These are phyloP conservation scores for Chlorocebus sabaeus DNA, from an alignment of 2,113 vertebrate species.

Conservation along the genomic window DNA sequence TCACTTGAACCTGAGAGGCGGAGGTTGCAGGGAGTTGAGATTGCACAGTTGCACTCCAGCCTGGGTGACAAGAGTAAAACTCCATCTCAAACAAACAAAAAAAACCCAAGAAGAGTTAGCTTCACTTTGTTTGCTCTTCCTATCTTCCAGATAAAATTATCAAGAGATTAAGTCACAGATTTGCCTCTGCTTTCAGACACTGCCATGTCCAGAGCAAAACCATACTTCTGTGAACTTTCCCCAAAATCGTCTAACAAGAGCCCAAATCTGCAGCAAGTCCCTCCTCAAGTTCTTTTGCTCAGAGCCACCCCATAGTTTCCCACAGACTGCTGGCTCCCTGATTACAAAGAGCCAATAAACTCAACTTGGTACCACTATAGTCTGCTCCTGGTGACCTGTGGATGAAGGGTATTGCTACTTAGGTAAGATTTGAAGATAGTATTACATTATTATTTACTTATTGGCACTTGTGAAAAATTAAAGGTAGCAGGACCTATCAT, in stretches of 20 bases:
- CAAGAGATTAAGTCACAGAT: neutral
- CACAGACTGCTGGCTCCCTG: neutral
- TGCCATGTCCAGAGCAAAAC: neutral
- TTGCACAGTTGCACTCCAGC: too few species aligned
- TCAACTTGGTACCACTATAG: neutral
- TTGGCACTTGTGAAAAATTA: neutral
- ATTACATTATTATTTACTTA: neutral
- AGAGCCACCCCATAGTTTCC: neutral
- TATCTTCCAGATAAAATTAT: neutral
- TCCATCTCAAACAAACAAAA: too few species aligned
- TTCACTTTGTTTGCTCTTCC: neutral
- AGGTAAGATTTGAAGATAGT: neutral
- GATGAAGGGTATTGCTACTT: neutral
- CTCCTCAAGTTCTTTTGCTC: neutral
- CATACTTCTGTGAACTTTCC: neutral
- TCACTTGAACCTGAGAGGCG: too few species aligned
- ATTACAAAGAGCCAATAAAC: neutral
- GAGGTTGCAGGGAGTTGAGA: too few species aligned
- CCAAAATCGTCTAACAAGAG: neutral
- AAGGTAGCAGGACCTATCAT: neutral
- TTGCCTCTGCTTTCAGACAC: neutral
- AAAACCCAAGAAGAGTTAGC: too few species aligned
- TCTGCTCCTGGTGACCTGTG: neutral
- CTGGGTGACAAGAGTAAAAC: too few species aligned
- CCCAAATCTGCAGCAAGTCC: neutral